These are phyloP conservation scores for Oscheius sp. DNA, from an alignment of 2,888 invertebrate genomes.

Conservation along the genomic window DNA sequence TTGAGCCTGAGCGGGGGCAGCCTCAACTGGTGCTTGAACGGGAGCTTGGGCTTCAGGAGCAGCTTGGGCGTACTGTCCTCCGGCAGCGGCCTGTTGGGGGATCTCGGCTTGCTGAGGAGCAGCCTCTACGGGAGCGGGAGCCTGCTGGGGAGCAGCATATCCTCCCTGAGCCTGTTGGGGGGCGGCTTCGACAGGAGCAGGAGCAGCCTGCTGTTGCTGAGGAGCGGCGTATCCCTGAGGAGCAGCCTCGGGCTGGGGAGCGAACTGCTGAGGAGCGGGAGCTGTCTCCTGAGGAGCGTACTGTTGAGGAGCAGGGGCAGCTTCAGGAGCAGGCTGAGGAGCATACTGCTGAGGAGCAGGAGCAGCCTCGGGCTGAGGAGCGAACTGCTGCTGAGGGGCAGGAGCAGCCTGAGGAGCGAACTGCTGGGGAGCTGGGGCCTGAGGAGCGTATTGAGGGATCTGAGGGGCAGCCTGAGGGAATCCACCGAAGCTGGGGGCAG, in stretches of 20 bases:
- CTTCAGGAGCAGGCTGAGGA: not conserved
- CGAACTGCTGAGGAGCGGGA: conserved; percentile 6
- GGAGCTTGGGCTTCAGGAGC: not conserved
- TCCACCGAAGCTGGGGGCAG: conserved; percentile 1
- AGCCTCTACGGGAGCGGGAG: not conserved
- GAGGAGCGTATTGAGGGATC: conserved; percentile 4
- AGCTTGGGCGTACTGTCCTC: not conserved
- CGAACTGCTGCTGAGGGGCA: conserved; percentile 1
- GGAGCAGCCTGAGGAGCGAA: not conserved
- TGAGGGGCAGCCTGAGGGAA: not conserved
- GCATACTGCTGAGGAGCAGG: not conserved
- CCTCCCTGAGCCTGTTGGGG: conserved; percentile 12
- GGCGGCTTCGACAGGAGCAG: conserved; percentile 9
- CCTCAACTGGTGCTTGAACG: not conserved
- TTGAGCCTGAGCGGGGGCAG: conserved; percentile 6
- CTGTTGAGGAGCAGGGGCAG: not conserved
- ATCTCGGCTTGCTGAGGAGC: conserved; percentile 1
- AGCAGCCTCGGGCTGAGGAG: not conserved
- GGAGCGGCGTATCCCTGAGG: conserved; percentile 1
- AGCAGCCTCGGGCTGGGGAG: not conserved
- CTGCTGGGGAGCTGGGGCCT: conserved; percentile 6
- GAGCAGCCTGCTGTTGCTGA: not conserved
- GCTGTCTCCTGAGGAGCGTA: not conserved
- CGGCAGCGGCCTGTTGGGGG: not conserved
- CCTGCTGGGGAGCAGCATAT: not conserved